Conservation (phyloP, 2,113 vertebrate genomes). For the Tragelaphus imberbis region DNA sequence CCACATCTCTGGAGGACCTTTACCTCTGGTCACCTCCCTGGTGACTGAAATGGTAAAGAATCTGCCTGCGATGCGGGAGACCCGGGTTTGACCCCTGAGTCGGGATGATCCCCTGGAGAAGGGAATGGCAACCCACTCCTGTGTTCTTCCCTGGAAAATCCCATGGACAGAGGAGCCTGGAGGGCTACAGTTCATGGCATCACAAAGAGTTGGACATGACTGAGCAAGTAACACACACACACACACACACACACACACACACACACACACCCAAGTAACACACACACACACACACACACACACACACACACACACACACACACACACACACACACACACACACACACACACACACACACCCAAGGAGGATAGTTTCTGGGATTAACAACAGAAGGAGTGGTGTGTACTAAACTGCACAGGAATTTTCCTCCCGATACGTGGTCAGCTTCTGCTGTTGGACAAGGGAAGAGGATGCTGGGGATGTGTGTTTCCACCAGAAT, state of each 20-base stretch:
- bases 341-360: fast-evolving
- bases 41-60: background rate
- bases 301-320: background rate
- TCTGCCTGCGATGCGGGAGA: background rate
- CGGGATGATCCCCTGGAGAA: background rate
- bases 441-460: background rate
- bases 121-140: background rate
- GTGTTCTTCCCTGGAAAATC: background rate
- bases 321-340: no score
- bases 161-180: background rate
- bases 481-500: conserved; percentile 24
- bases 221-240: background rate
- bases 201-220: background rate
- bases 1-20: background rate
- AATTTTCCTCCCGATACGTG: background rate
- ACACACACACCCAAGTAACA: background rate
- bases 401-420: background rate
- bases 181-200: background rate
- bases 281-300: no score
- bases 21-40: background rate
- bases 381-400: background rate
- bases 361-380: background rate
- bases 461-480: background rate
- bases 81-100: background rate
- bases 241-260: no score